These are phyloP conservation scores for Ectemnius lituratus DNA, from an alignment of 2,888 invertebrate genomes.

Conservation along the genomic window DNA sequence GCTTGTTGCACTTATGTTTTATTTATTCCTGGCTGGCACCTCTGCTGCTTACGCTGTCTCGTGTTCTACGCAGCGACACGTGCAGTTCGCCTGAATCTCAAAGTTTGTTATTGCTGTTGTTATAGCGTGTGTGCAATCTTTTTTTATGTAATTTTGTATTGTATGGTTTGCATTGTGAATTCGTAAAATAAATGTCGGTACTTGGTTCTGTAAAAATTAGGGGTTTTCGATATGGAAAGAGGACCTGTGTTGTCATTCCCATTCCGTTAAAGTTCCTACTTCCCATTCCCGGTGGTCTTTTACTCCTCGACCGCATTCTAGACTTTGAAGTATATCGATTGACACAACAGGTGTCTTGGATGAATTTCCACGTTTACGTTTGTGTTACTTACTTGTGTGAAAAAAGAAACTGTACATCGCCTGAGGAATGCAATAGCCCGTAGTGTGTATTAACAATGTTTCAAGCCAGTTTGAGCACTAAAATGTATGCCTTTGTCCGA, in stretches of 20 bases:
- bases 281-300: constrained; percentile 18
- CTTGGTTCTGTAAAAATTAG: constrained; percentile 42
- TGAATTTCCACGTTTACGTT: constrained; percentile 12
- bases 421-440: constrained; percentile 48
- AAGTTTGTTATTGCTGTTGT: constrained; percentile 19
- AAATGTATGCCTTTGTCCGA: constrained; percentile 42
- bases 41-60: constrained; percentile 63
- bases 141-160: constrained; percentile 29
- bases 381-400: constrained; percentile 25
- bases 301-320: constrained; percentile 7
- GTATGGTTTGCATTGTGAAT: constrained; percentile 50
- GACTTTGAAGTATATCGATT: constrained; percentile 9
- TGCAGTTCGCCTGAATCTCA: background rate
- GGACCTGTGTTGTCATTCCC: background rate
- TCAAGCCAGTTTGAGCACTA: constrained; percentile 39
- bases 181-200: constrained; percentile 49
- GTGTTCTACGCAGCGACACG: constrained; percentile 23
- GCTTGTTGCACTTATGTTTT: constrained; percentile 74
- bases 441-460: constrained; percentile 52
- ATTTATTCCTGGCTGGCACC: constrained; percentile 71
- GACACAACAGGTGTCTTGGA: constrained; percentile 14
- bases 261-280: constrained; percentile 11
- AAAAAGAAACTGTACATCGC: constrained; percentile 35
- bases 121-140: constrained; percentile 6
- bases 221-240: constrained; percentile 12